Conservation (phyloP, 2,113 vertebrate genomes). For the Mus pahari region DNA sequence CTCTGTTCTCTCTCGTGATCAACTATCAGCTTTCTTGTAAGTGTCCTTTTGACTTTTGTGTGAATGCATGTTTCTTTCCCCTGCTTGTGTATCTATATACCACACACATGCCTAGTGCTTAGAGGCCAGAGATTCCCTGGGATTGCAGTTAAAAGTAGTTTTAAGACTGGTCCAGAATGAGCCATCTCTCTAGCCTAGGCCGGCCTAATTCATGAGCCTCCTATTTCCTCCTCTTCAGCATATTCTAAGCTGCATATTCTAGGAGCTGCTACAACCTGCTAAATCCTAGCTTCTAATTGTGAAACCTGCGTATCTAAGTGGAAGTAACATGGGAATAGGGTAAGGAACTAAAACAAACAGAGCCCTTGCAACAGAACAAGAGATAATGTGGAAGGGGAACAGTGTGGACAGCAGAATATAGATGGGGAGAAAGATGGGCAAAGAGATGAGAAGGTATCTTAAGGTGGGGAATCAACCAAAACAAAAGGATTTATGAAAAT, state of each 20-base stretch:
- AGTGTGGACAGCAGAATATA: background rate
- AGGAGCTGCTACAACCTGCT: background rate
- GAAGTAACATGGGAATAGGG: background rate
- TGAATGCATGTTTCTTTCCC: background rate
- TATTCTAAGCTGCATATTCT: background rate
- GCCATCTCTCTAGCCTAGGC: background rate
- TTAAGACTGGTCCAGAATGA: background rate
- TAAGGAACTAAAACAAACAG: background rate
- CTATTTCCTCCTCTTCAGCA: background rate
- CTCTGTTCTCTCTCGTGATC: background rate
- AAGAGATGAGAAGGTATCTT: background rate
- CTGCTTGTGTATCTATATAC: background rate
- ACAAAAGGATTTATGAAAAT: background rate
- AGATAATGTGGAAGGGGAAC: background rate
- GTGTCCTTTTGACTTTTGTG: background rate
- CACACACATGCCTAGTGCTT: too few relatives aligned
- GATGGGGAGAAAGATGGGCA: background rate
- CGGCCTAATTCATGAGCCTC: background rate
- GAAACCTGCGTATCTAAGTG: too few relatives aligned
- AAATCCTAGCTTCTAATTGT: background rate
- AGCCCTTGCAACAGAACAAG: background rate
- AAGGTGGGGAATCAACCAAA: background rate
- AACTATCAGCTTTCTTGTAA: background rate
- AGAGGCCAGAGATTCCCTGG: too few relatives aligned
- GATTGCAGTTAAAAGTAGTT: background rate